phyloP scores from a whole-genome alignment of 2,113 vertebrate genomes.

The Corapipo altera region DNA sequence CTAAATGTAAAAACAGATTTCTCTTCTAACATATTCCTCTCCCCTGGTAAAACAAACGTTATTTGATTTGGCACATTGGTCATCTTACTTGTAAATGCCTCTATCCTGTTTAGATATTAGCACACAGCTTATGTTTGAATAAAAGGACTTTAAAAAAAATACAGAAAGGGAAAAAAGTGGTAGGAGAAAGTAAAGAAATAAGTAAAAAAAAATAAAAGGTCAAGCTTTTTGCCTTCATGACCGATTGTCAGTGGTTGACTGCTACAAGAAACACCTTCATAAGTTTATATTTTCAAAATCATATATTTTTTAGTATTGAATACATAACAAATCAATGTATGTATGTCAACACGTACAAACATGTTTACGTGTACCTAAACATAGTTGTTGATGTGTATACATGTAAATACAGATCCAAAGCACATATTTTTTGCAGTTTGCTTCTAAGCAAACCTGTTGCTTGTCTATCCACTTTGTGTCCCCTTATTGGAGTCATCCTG shows the following conservation, averaged over 20 bases:
- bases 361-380: neutral
- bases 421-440: neutral
- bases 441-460: neutral
- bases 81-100: slow-evolving; percentile 16
- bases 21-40: neutral
- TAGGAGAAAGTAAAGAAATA: neutral
- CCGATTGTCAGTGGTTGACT: neutral
- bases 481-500: neutral
- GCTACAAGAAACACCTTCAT: neutral
- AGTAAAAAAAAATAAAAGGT: neutral
- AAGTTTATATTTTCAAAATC: neutral
- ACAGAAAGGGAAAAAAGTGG: neutral
- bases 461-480: neutral
- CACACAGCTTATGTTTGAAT: neutral
- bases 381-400: neutral
- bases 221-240: neutral
- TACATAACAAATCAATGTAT: neutral
- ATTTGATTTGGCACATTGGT: slow-evolving; percentile 47
- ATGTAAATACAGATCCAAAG: neutral
- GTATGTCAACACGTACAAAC: neutral
- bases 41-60: slow-evolving; percentile 21
- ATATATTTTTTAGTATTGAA: neutral
- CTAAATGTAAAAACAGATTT: slow-evolving; percentile 51
- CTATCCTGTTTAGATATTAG: neutral
- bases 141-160: neutral